Percentiles rank a stretch among this genome's conserved stretches.
Evolutionary conservation across 2,888 invertebrate genomes (phyloP).

Genomic region (Scotopteryx bipunctaria): DNA sequence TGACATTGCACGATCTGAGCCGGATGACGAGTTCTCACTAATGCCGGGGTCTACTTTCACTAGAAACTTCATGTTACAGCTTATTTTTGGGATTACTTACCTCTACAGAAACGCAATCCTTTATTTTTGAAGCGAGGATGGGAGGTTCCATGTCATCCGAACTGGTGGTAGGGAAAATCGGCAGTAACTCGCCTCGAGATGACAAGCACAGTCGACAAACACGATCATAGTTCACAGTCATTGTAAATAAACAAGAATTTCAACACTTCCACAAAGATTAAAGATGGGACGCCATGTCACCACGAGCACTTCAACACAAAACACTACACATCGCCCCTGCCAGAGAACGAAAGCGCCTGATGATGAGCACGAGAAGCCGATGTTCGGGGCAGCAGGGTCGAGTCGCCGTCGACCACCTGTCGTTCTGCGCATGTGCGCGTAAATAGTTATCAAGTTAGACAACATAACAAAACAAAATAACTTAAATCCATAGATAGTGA

Average conservation of each 20-base stretch:
- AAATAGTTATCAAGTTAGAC: conserved; percentile 66
- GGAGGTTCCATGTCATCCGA: conserved; percentile 79
- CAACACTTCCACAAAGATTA: conserved; percentile 67
- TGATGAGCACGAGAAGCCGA: conserved; percentile 84
- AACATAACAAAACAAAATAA: conserved; percentile 62
- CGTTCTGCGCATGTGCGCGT: conserved; percentile 84
- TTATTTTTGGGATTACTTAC: conserved; percentile 78
- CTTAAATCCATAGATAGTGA: conserved; percentile 52
- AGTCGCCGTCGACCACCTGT: conserved; percentile 83
- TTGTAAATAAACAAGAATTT: conserved; percentile 78
- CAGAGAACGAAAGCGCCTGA: conserved; percentile 83
- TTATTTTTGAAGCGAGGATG: conserved; percentile 85
- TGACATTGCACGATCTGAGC: conserved; percentile 78
- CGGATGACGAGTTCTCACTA: conserved; percentile 81
- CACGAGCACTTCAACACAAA: conserved; percentile 82
- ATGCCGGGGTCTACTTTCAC: conserved; percentile 81
- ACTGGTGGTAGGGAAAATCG: conserved; percentile 84
- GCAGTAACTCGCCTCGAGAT: conserved; percentile 83
- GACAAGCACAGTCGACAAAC: conserved; percentile 86
- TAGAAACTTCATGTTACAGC: conserved; percentile 65
- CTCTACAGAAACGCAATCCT: conserved; percentile 86
- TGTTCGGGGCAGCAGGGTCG: conserved; percentile 81
- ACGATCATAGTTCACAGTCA: conserved; percentile 81
- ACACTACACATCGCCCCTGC: conserved; percentile 81
- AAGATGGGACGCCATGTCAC: conserved; percentile 81